Evolutionary conservation across 2,888 invertebrate genomes (phyloP).

Genomic region (Camponotus fellah): DNA sequence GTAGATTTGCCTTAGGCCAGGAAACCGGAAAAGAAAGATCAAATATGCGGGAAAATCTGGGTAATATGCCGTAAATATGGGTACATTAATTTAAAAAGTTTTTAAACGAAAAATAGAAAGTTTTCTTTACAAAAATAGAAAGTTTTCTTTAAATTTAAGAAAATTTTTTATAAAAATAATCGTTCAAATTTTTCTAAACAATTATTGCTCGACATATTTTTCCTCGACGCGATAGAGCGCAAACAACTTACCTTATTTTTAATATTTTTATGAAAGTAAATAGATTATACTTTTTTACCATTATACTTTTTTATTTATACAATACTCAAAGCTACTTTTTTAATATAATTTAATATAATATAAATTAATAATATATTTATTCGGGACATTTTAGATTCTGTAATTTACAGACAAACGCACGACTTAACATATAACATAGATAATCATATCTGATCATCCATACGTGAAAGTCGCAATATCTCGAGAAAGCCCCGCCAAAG

Average conservation of each 20-base stretch:
- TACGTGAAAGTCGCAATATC: constrained; percentile 31
- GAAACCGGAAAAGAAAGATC: constrained; percentile 27
- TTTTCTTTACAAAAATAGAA: background rate
- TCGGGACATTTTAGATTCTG: background rate
- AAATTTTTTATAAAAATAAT: too few species aligned
- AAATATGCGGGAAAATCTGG: constrained; percentile 35
- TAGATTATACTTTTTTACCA: too few species aligned
- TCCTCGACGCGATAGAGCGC: background rate
- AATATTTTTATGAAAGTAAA: background rate
- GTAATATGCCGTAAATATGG: constrained; percentile 28
- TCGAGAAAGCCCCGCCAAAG: constrained; percentile 29
- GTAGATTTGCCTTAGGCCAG: constrained; percentile 17
- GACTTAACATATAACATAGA: background rate
- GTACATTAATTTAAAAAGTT: constrained; percentile 19
- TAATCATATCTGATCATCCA: constrained; percentile 1
- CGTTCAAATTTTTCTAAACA: background rate
- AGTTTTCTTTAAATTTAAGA: background rate
- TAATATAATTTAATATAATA: background rate
- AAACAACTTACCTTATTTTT: background rate
- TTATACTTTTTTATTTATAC: background rate
- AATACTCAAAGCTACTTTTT: background rate
- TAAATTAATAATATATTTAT: background rate
- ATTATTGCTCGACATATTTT: background rate
- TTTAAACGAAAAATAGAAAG: too few species aligned
- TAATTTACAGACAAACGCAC: background rate